A percentile compares a stretch with the other conserved stretches of the same genome.
Evolutionary conservation across 2,113 vertebrate genomes (phyloP).

Genomic region (Chaetops frenatus): DNA sequence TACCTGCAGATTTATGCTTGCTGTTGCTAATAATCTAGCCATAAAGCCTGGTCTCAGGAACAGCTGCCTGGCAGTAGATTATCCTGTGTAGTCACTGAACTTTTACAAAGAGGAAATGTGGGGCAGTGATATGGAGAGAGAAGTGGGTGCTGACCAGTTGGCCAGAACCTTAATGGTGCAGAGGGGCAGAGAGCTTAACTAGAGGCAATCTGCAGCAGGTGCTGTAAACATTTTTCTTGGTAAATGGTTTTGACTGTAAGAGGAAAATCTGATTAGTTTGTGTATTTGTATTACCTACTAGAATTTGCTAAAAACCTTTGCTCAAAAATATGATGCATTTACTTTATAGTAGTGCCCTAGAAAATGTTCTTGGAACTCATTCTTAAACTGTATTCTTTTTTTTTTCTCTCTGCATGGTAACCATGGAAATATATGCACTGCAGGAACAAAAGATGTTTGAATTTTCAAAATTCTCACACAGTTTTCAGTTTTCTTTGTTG

Average conservation of each 20-base stretch:
- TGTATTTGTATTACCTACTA: not conserved
- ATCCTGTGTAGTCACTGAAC: not conserved
- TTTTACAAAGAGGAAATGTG: not conserved
- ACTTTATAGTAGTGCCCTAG: not conserved
- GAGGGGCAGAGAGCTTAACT: not conserved
- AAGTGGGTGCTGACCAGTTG: not conserved
- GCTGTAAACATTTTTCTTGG: not conserved
- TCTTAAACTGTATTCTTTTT: not conserved
- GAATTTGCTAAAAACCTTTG: not conserved
- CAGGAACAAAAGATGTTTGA: not conserved
- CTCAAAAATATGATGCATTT: not conserved
- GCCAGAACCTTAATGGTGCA: not conserved
- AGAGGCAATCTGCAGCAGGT: not conserved
- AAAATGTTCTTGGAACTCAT: conserved; percentile 15
- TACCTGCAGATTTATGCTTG: not conserved
- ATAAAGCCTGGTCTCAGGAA: not conserved
- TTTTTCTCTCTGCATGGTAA: not conserved
- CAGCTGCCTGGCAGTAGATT: not conserved
- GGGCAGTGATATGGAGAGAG: not conserved
- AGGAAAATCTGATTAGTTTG: not conserved
- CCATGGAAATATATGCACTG: not conserved
- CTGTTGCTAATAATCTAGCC: not conserved
- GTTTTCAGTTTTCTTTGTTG: not conserved
- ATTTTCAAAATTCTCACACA: not conserved
- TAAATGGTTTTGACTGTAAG: not conserved